Conservation (phyloP, 2,797 vertebrate genomes). For the Cossypha polioptera region DNA sequence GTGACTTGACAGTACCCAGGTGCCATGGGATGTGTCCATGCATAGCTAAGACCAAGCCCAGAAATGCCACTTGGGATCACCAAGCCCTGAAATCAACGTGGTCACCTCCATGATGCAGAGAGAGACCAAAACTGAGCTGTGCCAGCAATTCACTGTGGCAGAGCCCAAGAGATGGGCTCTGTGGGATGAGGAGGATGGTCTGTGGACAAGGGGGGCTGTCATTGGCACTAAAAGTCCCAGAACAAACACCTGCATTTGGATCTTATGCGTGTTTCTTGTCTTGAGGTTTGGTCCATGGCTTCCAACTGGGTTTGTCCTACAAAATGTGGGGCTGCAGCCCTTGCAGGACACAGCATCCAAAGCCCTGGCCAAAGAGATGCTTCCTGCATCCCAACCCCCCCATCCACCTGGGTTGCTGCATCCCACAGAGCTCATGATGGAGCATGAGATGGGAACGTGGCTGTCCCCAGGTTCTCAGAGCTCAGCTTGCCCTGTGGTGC, state of each 20-base stretch:
- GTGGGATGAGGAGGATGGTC: not conserved
- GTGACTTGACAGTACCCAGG: not conserved
- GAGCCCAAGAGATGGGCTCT: not conserved
- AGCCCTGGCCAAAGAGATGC: accelerated
- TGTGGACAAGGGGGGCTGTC: not conserved
- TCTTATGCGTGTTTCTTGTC: accelerated
- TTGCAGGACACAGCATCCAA: not conserved
- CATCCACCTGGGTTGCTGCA: accelerated
- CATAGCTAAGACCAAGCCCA: not conserved
- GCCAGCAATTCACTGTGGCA: not conserved
- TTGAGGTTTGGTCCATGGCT: not conserved
- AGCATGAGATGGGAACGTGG: accelerated
- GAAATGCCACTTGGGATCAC: not conserved
- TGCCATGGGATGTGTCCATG: accelerated
- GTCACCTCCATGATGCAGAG: accelerated
- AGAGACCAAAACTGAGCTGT: not conserved
- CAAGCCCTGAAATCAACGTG: accelerated
- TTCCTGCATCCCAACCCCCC: not conserved
- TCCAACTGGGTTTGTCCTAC: not conserved
- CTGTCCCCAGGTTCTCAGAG: not conserved
- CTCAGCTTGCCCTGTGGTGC: not conserved
- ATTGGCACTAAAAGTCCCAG: not conserved
- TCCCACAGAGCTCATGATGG: not conserved
- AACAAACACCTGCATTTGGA: not conserved
- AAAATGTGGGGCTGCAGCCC: accelerated